Evolutionary conservation across 2,797 vertebrate genomes (phyloP).

Genomic region (Percopsis omiscomaycus): DNA sequence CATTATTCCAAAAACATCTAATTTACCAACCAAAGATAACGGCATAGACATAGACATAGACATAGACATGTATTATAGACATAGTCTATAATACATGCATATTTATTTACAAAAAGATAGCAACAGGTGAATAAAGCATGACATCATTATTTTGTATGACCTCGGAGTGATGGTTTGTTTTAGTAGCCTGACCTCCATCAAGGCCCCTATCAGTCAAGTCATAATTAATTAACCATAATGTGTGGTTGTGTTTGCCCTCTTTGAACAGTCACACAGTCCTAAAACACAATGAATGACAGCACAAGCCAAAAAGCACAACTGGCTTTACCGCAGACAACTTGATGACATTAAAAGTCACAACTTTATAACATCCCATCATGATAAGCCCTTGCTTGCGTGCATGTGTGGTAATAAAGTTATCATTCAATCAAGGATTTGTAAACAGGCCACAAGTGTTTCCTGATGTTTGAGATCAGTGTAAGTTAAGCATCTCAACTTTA

Average conservation of each 20-base stretch:
- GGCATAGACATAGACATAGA: too few relatives aligned
- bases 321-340: neutral
- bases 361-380: neutral
- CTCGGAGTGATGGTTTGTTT: conserved; percentile 38
- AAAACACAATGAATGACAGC: conserved; percentile 1
- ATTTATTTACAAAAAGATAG: too few relatives aligned
- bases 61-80: too few relatives aligned
- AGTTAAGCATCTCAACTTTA: neutral
- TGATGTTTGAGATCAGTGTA: conserved; percentile 6
- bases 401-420: conserved; percentile 9
- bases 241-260: neutral
- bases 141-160: conserved; percentile 34
- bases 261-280: neutral
- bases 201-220: conserved; percentile 16
- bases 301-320: neutral
- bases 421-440: conserved; percentile 18
- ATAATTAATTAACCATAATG: conserved; percentile 27
- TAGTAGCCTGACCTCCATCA: conserved; percentile 37
- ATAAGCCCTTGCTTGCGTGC: conserved; percentile 2
- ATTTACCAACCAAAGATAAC: too few relatives aligned
- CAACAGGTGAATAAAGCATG: conserved; percentile 15
- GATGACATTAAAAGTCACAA: neutral
- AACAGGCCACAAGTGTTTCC: conserved; percentile 14
- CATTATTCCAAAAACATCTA: too few relatives aligned
- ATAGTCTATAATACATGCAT: too few relatives aligned